Evolutionary conservation across 2,797 vertebrate species (phyloP), one percentile per base, ranked within the genome.

Genomic region (Oryzias sinensis): DNA sequence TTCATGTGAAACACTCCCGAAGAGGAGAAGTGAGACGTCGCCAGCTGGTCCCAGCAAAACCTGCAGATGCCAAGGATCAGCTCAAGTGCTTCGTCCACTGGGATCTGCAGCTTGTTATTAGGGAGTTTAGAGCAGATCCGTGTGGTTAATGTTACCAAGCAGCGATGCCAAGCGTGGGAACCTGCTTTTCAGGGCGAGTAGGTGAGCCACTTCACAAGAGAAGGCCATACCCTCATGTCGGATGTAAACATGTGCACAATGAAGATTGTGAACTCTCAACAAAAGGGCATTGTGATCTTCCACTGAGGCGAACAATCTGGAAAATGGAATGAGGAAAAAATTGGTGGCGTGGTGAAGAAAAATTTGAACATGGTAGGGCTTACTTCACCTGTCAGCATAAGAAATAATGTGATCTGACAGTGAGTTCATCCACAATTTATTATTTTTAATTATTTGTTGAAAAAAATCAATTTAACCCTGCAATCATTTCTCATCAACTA

Each of bases 91-190:
- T 68, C 53, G 68, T 76, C 81, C 71, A 46, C 53, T 24, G 65
- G 55, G 72, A 53, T 79, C 78, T 82, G 74, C 59, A 67, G 56
- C 77, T 50, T 56, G 63, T 56, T 63, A 16, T 74, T 44, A 45
- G 49, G 54, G 53, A 57, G 25, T 72, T 73, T 43, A 54, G 67
- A 68, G 42, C 59, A 43, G 70, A 66, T 62, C 24, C 60, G 43
- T 53, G 76, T 14, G 72, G 71, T 56, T 83, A 37, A 67, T 56
- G 70, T 71, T 77, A 65, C 76, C 70, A 71, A 72, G 62, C 56
- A 58, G 56, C 60, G 45, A 49, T 9, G 18, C 63, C 13, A 13
- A 48, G 65, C 59, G 71, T 86, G 85, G 76, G 80, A 87, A 85
- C 62, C 41, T 54, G 65, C 37, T 50, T 61, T 5, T 40, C 54